Base-by-base conservation (phyloP, 2,113 vertebrate genomes). In the Vireo altiloquus region DNA sequence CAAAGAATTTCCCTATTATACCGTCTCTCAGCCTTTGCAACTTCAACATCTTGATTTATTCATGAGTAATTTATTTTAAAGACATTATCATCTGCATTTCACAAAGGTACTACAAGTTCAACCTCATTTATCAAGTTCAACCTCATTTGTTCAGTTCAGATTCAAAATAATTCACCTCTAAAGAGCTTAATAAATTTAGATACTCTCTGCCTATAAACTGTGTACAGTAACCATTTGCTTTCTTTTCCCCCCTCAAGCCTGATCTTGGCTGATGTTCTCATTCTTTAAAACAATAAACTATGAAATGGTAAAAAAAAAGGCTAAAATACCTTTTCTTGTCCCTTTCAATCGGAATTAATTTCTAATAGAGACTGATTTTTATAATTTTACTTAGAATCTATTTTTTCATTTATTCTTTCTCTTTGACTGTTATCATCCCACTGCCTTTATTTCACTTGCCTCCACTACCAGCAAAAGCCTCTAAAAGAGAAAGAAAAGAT, bases 51-150 rank as follows among this genome's bases (percentile, higher is more conserved):
- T 95, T 96, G 92, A 96, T 95, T 96, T 96, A 97, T 94, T 96
- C 90, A 96, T 75, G 60, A 94, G 92, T 83, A 78, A 96, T 96
- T 96, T 95, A 94, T 95, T 97, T 94, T 96, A 89, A 96, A 96
- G 90, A 89, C 87, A 93, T 92, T 93, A 96, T 93, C 82, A 93
- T 90, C 82, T 95, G 88, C 77, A 95, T 92, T 96, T 97, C 4
- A 0, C 35, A 70, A 86, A 94, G 82, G 92, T 92, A 92, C 52
- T 81, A 60, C 37, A 78, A 95, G 88, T 96, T 96, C 92, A 95
- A 93, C 47, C 50, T 94, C 93, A 94, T 97, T 95, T 95, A 95
- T 95, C 96, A 96, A 90, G 90, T 90, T 88, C 79, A 77, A 93
- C 24, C 61, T 92, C 66, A 80, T 95, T 94, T 94, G 61, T 75